phyloP scores from a whole-genome alignment of 1,140 invertebrate genomes.

The Rhopalosiphum padi region DNA sequence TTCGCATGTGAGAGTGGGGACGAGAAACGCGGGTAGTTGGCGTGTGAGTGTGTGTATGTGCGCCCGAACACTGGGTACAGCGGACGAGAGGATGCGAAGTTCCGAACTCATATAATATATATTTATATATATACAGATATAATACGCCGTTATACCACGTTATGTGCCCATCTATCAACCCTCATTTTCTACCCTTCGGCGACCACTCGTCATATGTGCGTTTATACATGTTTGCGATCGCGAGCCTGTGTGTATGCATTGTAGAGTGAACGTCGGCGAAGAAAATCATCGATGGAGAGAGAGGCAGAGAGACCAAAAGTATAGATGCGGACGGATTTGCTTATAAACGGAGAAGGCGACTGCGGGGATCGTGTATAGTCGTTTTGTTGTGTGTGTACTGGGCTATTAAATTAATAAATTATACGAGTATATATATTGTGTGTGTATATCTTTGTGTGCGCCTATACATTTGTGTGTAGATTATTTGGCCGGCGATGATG shows the following conservation, averaged over 20 bases:
- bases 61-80: not conserved
- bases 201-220: slow-evolving; percentile 54
- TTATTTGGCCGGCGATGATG: not conserved
- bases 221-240: not conserved
- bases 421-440: not conserved
- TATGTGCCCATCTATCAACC: slow-evolving; percentile 58
- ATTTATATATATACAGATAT: not conserved
- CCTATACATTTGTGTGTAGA: not conserved
- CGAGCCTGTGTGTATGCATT: slow-evolving; percentile 29
- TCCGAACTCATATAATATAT: slow-evolving; percentile 46
- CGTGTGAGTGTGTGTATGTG: not conserved
- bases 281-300: slow-evolving; percentile 3
- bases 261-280: slow-evolving; percentile 21
- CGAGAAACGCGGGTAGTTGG: not conserved
- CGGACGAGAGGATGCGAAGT: slow-evolving; percentile 27
- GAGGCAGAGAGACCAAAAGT: not conserved
- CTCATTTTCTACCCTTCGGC: slow-evolving; percentile 58
- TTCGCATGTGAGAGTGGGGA: not conserved
- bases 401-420: slow-evolving; percentile 20
- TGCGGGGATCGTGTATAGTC: not conserved
- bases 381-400: not conserved
- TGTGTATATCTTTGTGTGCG: not conserved
- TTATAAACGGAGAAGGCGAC: not conserved
- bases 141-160: not conserved
- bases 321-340: not conserved